Percentiles rank a stretch among this genome's conserved stretches.
Conservation (phyloP, 2,797 vertebrate genomes). For the Notoglanidium macrostoma region DNA sequence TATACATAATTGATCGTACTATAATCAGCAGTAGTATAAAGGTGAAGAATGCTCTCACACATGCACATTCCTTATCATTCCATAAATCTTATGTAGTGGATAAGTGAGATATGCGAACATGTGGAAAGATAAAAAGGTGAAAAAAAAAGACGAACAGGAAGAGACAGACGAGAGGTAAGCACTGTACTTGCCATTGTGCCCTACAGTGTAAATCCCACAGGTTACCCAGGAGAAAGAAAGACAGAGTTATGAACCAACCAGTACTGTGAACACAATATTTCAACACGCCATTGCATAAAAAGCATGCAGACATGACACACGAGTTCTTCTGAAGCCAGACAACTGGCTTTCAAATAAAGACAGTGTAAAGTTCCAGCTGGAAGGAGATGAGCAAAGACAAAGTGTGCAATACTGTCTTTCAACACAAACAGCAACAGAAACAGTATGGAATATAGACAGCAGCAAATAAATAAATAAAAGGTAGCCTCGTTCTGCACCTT, state of each 20-base stretch:
- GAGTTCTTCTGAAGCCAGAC: constrained; percentile 28
- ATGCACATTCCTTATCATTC: constrained; percentile 17
- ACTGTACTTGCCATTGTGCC: constrained; percentile 75
- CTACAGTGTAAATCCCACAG: constrained; percentile 70
- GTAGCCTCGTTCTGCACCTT: background rate
- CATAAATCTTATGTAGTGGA: background rate
- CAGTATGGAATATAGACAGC: background rate
- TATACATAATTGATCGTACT: background rate
- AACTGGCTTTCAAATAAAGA: constrained; percentile 48
- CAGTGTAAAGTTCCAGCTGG: constrained; percentile 33
- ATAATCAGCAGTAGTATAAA: background rate
- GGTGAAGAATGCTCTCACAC: background rate
- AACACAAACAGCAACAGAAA: constrained; percentile 6
- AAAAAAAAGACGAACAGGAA: background rate
- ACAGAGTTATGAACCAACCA: constrained; percentile 49
- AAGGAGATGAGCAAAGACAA: constrained; percentile 36
- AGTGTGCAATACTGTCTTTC: constrained; percentile 31
- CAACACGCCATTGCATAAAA: constrained; percentile 45
- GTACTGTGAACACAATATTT: constrained; percentile 40
- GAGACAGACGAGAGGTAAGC: constrained; percentile 8
- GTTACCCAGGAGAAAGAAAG: constrained; percentile 52
- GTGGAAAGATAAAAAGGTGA: background rate
- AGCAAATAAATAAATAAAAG: background rate
- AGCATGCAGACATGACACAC: constrained; percentile 36
- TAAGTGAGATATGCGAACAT: constrained; percentile 26